Base-by-base conservation (phyloP, 2,797 vertebrate genomes). In the Trachurus trachurus region DNA sequence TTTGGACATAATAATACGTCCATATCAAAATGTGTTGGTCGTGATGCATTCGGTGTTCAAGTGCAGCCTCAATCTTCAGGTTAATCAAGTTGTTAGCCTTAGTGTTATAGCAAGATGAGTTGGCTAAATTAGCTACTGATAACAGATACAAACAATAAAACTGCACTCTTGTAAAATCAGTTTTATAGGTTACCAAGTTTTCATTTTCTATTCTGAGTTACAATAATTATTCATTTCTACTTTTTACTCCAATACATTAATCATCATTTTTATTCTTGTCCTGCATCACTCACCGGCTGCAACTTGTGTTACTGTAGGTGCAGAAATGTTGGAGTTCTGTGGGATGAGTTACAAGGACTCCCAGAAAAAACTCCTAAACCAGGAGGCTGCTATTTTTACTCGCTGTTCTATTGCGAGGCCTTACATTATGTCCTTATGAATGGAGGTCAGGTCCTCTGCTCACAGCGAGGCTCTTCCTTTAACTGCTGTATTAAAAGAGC, bases 381-480 rank as follows among this genome's bases (percentile, higher is more conserved):
- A 53, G 76, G 67, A 78, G 37, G 60, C 66, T 73, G 71, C 78
- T 88, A 85, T 80, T 89, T 87, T 85, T 75, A 79, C 60, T 15
- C n/a, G 0, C 56, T 52, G 64, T 26, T 78, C 85, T 66, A 50
- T 53, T 80, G 77, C 62, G 2, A 68, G 54, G 65, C 50, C 78
- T 80, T 58, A 78, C 56, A 52, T 45, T 31, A 61, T 61, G 80
- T 85, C 68, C 72, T 68, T 62, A 13, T 60, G 66, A 82, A 87
- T 85, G 53, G 84, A 85, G 83, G 88, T 87, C 87, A 87, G 67
- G 78, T 87, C 80, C 78, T 83, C 78, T 76, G 80, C 76, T 85
- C 73, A 70, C 65, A 65, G 70, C 61, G 21, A 9, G 65, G 8
- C 37, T 68, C 72, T 76, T 5, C 67, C 50, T 83, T 70, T 76